Conservation (phyloP, 2,113 vertebrate genomes). For the Eidolon helvum region DNA sequence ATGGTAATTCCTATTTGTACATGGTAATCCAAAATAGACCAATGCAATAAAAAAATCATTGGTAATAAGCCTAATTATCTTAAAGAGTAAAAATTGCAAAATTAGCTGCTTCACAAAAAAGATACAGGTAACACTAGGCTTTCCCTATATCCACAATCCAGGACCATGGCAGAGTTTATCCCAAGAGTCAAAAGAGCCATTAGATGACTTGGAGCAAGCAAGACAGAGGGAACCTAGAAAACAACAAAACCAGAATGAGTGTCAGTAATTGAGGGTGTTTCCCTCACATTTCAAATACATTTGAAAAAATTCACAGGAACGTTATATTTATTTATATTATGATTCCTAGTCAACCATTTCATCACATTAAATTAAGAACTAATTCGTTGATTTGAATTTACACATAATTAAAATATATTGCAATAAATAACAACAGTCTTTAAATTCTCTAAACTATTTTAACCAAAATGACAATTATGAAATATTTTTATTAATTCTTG, state of each 20-base stretch:
- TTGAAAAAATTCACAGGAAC: not conserved
- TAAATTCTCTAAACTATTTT: constrained; percentile 9
- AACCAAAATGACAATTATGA: constrained; percentile 8
- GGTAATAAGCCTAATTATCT: not conserved
- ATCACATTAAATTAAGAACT: not conserved
- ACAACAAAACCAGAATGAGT: not conserved
- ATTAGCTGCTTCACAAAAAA: constrained; percentile 72
- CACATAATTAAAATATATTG: not conserved
- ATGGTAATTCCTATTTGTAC: not conserved
- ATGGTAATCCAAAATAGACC: not conserved
- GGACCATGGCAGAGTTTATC: constrained; percentile 96
- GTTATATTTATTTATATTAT: not conserved
- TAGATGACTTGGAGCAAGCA: constrained; percentile 97
- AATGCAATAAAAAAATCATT: not conserved
- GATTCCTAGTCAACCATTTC: not conserved
- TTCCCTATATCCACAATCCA: constrained; percentile 97
- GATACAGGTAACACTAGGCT: constrained; percentile 97
- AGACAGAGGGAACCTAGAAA: constrained; percentile 93
- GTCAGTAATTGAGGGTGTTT: not conserved
- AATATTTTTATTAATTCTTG: not conserved
- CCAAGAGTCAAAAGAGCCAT: constrained; percentile 97
- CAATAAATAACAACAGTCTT: constrained; percentile 18
- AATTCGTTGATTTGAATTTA: constrained; percentile 13
- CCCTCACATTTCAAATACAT: not conserved
- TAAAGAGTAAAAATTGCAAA: constrained; percentile 24